Evolutionary conservation across 2,797 vertebrate species (phyloP).

Genomic region (Muscicapa comitata): DNA sequence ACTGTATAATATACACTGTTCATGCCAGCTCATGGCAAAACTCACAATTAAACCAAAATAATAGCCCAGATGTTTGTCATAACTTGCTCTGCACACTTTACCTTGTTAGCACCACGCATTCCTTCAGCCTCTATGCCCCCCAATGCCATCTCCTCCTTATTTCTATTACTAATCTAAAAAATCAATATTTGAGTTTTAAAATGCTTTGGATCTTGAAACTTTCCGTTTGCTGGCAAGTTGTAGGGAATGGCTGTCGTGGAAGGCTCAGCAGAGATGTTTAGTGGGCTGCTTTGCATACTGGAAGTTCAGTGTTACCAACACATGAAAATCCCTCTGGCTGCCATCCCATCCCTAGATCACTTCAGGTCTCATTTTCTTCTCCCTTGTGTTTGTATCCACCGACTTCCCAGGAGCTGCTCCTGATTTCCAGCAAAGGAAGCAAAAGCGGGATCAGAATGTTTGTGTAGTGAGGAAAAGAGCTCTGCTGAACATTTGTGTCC

Average conservation of each 20-base stretch:
- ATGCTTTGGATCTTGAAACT: conserved; percentile 47
- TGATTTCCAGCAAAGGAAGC: neutral
- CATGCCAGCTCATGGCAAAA: conserved; percentile 65
- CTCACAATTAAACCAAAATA: conserved; percentile 57
- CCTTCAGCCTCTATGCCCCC: neutral
- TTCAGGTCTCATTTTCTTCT: neutral
- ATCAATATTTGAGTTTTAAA: conserved; percentile 60
- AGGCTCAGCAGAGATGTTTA: neutral
- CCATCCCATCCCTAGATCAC: conserved; percentile 9
- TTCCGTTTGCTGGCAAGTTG: conserved; percentile 29
- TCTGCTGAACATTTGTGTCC: neutral
- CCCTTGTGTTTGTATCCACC: neutral
- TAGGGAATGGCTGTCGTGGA: conserved; percentile 26
- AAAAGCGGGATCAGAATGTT: neutral
- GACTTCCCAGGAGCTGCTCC: neutral
- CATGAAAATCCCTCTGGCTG: conserved; percentile 11
- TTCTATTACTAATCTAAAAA: conserved; percentile 46
- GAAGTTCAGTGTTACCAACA: conserved; percentile 1
- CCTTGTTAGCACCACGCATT: conserved; percentile 37
- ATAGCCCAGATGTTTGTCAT: conserved; percentile 39
- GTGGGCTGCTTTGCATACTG: conserved; percentile 4
- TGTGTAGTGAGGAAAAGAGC: neutral
- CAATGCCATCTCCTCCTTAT: neutral
- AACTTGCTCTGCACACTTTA: conserved; percentile 13
- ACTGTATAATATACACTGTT: conserved; percentile 54